These are phyloP conservation scores for Platerodrilus igneus DNA, from an alignment of 2,888 invertebrate genomes.

Conservation along the genomic window DNA sequence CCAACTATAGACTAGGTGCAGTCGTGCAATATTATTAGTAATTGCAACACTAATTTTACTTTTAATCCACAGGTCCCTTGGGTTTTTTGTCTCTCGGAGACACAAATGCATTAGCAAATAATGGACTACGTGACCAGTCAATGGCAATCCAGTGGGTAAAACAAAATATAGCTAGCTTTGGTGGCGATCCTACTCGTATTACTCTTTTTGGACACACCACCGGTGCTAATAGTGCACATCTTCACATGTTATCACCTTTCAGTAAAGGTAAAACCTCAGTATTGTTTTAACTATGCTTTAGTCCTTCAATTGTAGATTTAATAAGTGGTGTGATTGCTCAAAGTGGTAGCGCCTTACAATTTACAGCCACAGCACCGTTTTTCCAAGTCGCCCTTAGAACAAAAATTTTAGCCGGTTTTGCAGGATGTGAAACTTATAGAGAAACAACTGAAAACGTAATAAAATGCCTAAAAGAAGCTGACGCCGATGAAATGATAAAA, in stretches of 20 bases:
- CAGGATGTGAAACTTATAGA: too few species aligned
- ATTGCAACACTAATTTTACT: too few species aligned
- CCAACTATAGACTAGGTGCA: slow-evolving; percentile 31
- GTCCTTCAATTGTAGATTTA: too few species aligned
- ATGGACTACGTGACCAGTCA: slow-evolving; percentile 47
- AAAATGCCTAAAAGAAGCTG: too few species aligned
- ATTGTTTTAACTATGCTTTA: neutral
- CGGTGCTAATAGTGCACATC: slow-evolving; percentile 46
- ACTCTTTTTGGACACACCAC: slow-evolving; percentile 48
- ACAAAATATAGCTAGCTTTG: slow-evolving; percentile 43
- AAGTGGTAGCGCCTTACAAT: slow-evolving; percentile 62
- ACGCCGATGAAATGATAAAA: too few species aligned
- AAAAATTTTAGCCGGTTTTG: too few species aligned
- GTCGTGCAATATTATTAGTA: too few species aligned
- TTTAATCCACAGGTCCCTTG: too few species aligned
- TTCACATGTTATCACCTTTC: slow-evolving; percentile 45
- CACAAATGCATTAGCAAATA: too few species aligned
- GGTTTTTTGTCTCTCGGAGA: too few species aligned
- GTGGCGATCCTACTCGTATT: slow-evolving; percentile 44
- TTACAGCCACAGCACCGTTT: slow-evolving; percentile 43
- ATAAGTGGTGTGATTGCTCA: slow-evolving; percentile 62
- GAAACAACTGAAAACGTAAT: too few species aligned
- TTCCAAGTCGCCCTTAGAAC: too few species aligned
- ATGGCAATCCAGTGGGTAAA: slow-evolving; percentile 44
- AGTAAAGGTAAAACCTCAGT: slow-evolving; percentile 41